These are phyloP conservation scores for Polyommatus iphigenia DNA, from an alignment of 2,888 invertebrate genomes.

Conservation along the genomic window DNA sequence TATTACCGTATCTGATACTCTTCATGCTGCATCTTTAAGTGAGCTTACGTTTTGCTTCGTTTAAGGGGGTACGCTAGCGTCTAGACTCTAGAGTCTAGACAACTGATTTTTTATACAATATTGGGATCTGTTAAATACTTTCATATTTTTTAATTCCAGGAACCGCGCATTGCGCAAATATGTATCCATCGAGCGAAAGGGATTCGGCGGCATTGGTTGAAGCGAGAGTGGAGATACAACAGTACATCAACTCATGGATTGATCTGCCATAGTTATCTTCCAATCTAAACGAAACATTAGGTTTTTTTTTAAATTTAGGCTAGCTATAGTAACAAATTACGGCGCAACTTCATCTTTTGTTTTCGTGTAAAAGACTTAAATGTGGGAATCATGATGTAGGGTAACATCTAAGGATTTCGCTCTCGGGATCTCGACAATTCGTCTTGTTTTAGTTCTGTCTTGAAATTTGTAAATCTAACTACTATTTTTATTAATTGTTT, in stretches of 20 bases:
- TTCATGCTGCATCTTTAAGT: no score
- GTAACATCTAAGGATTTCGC: constrained; percentile 9
- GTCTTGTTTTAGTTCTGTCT: neutral
- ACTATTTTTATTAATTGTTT: neutral
- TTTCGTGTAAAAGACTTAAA: no score
- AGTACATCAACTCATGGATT: constrained; percentile 81
- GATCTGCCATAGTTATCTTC: constrained; percentile 37
- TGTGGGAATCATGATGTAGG: neutral
- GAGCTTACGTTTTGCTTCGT: no score
- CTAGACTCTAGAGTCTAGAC: no score
- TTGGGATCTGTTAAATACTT: neutral
- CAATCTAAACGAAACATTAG: constrained; percentile 30
- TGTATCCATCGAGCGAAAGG: constrained; percentile 87
- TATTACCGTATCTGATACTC: no score
- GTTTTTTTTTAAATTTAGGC: constrained; percentile 23
- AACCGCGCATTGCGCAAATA: constrained; percentile 96
- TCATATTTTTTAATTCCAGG: constrained; percentile 70
- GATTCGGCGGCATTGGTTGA: constrained; percentile 85
- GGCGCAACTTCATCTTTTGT: neutral
- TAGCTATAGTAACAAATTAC: constrained; percentile 19
- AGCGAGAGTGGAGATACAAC: constrained; percentile 83
- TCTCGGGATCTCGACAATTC: constrained; percentile 29
- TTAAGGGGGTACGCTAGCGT: no score
- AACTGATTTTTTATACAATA: no score
- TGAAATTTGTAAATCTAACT: neutral